Conservation (phyloP, 2,113 vertebrate species). For the Silurus glanis region DNA sequence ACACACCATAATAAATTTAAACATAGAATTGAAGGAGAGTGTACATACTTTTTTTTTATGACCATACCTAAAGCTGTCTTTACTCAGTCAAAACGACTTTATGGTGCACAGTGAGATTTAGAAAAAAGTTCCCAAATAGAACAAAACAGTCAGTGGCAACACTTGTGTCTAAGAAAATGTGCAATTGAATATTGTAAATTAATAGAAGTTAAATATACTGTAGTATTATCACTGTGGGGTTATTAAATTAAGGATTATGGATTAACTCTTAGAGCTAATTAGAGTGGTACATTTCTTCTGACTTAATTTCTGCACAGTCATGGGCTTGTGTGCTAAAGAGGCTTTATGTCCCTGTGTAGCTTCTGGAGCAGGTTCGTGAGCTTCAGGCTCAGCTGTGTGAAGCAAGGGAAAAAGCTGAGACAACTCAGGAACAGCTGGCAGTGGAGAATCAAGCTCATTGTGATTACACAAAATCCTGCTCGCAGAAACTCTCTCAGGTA, state of each 20-base stretch:
- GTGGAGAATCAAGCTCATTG: constrained; percentile 80
- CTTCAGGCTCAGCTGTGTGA: constrained; percentile 78
- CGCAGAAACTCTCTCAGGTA: constrained; percentile 87
- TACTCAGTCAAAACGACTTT: too few relatives aligned
- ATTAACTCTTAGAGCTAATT: not conserved
- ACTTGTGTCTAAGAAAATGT: not conserved
- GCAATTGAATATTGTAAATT: not conserved
- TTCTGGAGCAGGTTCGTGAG: constrained; percentile 74
- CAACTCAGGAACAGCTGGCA: constrained; percentile 79
- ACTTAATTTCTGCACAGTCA: not conserved
- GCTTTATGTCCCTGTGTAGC: constrained; percentile 29
- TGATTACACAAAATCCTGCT: constrained; percentile 78
- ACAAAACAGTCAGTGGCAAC: not conserved
- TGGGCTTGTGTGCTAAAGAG: not conserved
- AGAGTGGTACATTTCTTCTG: not conserved
- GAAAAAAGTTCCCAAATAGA: not conserved
- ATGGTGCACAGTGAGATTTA: too few relatives aligned
- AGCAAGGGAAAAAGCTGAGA: constrained; percentile 76
- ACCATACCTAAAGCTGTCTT: too few relatives aligned
- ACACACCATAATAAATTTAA: too few relatives aligned
- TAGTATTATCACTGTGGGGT: not conserved
- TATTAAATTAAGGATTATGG: not conserved
- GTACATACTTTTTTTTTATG: too few relatives aligned
- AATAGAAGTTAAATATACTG: not conserved
- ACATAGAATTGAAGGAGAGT: too few relatives aligned